phyloP scores from a whole-genome alignment of 2,113 vertebrate species.

The Lophotis ruficrista region DNA sequence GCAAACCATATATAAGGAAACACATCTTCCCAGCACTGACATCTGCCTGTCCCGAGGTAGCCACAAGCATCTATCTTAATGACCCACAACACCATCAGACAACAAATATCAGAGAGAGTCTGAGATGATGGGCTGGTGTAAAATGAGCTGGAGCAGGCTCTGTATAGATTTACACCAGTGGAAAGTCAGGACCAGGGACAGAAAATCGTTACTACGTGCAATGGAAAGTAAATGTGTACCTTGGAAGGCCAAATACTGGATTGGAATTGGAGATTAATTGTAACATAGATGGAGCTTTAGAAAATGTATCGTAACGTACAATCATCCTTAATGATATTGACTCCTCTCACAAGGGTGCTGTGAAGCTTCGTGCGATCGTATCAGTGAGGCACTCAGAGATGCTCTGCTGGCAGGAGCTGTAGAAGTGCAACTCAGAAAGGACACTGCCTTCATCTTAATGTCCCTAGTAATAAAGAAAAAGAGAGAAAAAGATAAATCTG shows the following conservation, averaged over 20 bases:
- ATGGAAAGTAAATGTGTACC: conserved; percentile 59
- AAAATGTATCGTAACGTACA: neutral
- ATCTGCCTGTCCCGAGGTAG: conserved; percentile 24
- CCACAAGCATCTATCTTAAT: conserved; percentile 62
- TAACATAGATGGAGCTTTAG: conserved; percentile 10
- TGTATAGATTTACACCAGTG: conserved; percentile 46
- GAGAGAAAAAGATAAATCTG: neutral
- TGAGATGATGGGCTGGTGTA: conserved; percentile 40
- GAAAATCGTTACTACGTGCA: conserved; percentile 25
- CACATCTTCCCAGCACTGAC: conserved; percentile 27
- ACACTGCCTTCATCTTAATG: neutral
- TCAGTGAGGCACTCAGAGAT: neutral
- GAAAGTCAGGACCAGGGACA: neutral
- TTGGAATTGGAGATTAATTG: conserved; percentile 39
- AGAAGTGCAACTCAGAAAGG: neutral
- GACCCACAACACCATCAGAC: conserved; percentile 17
- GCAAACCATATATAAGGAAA: conserved; percentile 41
- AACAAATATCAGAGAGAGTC: conserved; percentile 31
- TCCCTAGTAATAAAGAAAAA: neutral
- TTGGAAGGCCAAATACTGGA: conserved; percentile 40
- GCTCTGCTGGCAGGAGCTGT: neutral
- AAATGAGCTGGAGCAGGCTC: conserved; percentile 13
- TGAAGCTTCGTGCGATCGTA: neutral
- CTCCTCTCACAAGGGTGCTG: neutral
- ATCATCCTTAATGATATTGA: conserved; percentile 17